phyloP scores from a whole-genome alignment of 2,113 vertebrate genomes.

The Cyprinus carpio region DNA sequence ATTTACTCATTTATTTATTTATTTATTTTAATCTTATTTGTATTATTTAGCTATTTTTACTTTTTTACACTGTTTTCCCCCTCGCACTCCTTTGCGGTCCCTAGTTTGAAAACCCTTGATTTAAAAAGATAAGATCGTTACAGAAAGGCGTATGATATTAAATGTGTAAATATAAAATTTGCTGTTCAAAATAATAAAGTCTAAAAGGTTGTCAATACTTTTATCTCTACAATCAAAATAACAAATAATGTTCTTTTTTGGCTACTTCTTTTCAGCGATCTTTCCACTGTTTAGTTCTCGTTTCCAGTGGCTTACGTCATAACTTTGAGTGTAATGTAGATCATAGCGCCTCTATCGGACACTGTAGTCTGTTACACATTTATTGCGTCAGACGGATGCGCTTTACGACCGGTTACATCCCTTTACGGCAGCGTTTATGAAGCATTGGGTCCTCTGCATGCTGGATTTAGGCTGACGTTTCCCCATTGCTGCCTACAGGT shows the following conservation, averaged over 20 bases:
- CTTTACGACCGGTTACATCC: constrained; percentile 37
- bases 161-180: not conserved
- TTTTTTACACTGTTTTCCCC: not conserved
- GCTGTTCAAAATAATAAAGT: not conserved
- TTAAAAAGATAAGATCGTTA: not conserved
- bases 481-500: constrained; percentile 21
- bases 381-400: constrained; percentile 74
- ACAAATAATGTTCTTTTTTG: not conserved
- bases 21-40: not conserved
- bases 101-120: not conserved
- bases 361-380: not conserved
- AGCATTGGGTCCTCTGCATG: not conserved
- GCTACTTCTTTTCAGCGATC: too few species aligned
- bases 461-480: constrained; percentile 36
- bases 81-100: not conserved
- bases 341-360: not conserved
- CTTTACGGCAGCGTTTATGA: constrained; percentile 28
- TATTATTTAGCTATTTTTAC: not conserved
- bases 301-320: not conserved
- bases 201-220: not conserved
- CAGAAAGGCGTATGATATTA: not conserved
- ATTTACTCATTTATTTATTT: not conserved
- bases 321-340: too few species aligned
- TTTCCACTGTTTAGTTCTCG: not conserved
- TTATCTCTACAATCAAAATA: not conserved